phyloP scores from a whole-genome alignment of 2,113 vertebrate genomes.

The Rhegmatorhina hoffmannsi region DNA sequence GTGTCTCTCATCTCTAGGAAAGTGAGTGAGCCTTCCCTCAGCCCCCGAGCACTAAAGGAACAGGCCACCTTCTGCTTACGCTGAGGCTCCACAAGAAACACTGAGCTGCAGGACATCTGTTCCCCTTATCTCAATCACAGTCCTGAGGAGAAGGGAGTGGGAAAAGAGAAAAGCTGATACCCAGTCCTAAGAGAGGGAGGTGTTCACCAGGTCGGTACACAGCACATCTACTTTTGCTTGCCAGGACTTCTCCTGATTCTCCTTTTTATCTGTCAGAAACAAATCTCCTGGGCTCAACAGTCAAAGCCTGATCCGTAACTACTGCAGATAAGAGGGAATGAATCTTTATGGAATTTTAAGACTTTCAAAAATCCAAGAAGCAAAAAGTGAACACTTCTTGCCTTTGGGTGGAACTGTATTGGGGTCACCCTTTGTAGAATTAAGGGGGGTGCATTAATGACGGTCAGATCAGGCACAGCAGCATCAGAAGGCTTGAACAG shows the following conservation, averaged over 20 bases:
- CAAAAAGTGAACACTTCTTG: neutral
- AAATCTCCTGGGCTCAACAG: neutral
- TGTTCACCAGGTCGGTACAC: neutral
- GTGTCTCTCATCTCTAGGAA: neutral
- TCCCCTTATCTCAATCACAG: neutral
- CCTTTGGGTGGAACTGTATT: neutral
- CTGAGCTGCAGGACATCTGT: neutral
- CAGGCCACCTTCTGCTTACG: neutral
- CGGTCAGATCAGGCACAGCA: too few relatives aligned
- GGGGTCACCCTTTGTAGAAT: too few relatives aligned
- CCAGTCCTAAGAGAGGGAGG: neutral
- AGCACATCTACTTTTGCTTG: neutral
- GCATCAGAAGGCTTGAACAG: too few relatives aligned
- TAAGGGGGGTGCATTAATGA: too few relatives aligned
- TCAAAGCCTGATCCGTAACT: neutral
- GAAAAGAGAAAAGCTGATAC: neutral
- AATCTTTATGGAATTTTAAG: neutral
- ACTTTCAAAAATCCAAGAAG: neutral
- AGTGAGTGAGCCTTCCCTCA: neutral
- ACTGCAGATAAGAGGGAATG: neutral
- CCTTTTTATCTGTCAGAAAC: neutral
- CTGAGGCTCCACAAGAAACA: neutral
- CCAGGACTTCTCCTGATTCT: neutral
- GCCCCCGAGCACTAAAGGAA: neutral
- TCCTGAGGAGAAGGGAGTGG: rapidly evolving